Evolutionary conservation across 2,797 vertebrate genomes (phyloP).

Genomic region (Gallinago stenura): DNA sequence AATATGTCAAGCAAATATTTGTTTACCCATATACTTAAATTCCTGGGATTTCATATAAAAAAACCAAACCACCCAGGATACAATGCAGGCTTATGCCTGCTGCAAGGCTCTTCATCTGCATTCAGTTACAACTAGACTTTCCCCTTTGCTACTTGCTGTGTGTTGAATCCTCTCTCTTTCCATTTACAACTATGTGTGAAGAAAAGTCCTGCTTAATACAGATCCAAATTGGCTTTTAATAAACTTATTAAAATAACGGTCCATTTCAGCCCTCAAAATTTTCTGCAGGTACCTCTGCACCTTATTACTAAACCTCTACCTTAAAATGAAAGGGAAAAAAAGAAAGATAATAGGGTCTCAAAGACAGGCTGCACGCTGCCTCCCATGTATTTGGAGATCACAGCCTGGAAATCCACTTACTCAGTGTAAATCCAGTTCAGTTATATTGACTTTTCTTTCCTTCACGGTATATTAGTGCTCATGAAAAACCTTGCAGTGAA

Average conservation of each 20-base stretch:
- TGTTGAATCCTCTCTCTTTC: neutral
- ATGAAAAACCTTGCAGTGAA: neutral
- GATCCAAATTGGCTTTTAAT: neutral
- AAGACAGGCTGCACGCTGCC: neutral
- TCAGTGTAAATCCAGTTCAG: neutral
- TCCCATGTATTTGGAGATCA: neutral
- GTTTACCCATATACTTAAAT: conserved; percentile 46
- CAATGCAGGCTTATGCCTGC: neutral
- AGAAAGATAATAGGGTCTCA: neutral
- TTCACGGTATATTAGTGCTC: neutral
- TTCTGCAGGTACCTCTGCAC: neutral
- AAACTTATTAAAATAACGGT: neutral
- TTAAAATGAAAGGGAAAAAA: neutral
- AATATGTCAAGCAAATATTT: conserved; percentile 58
- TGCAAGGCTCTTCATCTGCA: neutral
- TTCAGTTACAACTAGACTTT: neutral
- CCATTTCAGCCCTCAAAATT: neutral
- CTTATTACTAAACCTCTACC: neutral
- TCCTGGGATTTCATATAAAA: conserved; percentile 31
- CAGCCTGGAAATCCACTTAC: conserved; percentile 10
- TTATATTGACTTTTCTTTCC: conserved; percentile 23
- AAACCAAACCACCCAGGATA: neutral
- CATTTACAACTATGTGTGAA: neutral
- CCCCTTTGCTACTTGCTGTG: neutral
- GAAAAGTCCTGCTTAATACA: neutral